These are phyloP conservation scores for Stenchaetothrips biformis DNA, from an alignment of 2,888 invertebrate species.

Conservation along the genomic window DNA sequence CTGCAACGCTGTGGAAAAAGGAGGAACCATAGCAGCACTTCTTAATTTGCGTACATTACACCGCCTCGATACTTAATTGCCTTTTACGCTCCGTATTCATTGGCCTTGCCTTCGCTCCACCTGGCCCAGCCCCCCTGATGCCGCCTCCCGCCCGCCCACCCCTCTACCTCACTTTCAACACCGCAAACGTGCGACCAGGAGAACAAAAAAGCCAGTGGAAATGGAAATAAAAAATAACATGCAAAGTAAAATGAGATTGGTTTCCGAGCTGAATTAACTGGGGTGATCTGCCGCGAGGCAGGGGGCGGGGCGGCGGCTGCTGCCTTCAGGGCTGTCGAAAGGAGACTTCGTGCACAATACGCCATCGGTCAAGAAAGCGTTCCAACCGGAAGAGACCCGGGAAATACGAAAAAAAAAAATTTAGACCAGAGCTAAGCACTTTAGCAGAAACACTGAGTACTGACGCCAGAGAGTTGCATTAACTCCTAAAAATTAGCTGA, in stretches of 20 bases:
- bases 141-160: neutral
- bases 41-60: neutral
- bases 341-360: too few relatives aligned
- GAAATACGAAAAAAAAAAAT: too few relatives aligned
- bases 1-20: neutral
- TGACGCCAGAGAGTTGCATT: too few relatives aligned
- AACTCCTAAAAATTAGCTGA: too few relatives aligned
- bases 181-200: too few relatives aligned
- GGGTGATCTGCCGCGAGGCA: neutral
- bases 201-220: neutral
- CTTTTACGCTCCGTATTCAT: neutral
- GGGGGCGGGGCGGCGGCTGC: too few relatives aligned
- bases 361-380: too few relatives aligned
- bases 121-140: neutral
- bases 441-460: too few relatives aligned
- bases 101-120: neutral
- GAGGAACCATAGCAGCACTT: too few relatives aligned
- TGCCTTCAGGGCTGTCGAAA: too few relatives aligned
- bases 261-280: neutral
- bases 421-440: too few relatives aligned
- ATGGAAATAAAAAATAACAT: neutral
- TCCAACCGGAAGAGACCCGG: too few relatives aligned
- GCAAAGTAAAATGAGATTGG: conserved; percentile 4
- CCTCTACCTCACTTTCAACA: neutral
- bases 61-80: conserved; percentile 2